Base-by-base conservation (phyloP, 35 echinoderm and acorn worm species). In the Heliocidaris erythrogramma region DNA sequence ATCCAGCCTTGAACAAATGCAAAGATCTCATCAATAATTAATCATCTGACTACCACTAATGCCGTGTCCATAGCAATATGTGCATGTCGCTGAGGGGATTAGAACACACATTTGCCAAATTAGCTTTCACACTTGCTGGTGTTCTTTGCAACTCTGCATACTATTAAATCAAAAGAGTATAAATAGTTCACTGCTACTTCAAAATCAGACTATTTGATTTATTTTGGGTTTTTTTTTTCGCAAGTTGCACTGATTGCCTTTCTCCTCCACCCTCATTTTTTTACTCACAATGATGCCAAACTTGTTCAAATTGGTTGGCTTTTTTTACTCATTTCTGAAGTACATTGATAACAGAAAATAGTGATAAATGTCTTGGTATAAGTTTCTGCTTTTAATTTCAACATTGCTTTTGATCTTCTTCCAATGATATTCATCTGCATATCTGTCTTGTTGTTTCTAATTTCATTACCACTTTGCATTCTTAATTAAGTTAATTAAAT, bases 11-110 rank as follows among this genome's bases (percentile, higher is more conserved):
- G 32, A 89, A 89, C 47, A 89, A 47, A 89, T 89, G 47, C 47
- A 32, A 9, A 89, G 47, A 89, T 32, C 87, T 89, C 87, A 89
- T 89, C 87, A 89, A 89, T 89, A 47, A 89, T 89, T 89, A 89
- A 89, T 89, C 87, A 89, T 48, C 87, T 89, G 29, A 13, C 47
- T 32, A 9, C 32, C 87, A 7, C 47, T 32, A 48, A 32, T 32
- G 87, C 87, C 87, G 87, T 35, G 87, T 89, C 87, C 87, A 89
- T 89, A 48, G 87, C 47, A 48, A 89, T 48, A 27, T 18, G 87
- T 89, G 18, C 14, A 47, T 89, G 87, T 13, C 85, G 31, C 85
- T 86, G 9, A 32, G 85, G 85, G 85, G 85, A 86, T 86, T 30
- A 32, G 85, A 21, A 2, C 21, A 24, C 27, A 86, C 87, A 47